A percentile compares a stretch with the other conserved stretches of the same genome.
Conservation (phyloP, 2,113 vertebrate species). For the Scolopax mira region DNA sequence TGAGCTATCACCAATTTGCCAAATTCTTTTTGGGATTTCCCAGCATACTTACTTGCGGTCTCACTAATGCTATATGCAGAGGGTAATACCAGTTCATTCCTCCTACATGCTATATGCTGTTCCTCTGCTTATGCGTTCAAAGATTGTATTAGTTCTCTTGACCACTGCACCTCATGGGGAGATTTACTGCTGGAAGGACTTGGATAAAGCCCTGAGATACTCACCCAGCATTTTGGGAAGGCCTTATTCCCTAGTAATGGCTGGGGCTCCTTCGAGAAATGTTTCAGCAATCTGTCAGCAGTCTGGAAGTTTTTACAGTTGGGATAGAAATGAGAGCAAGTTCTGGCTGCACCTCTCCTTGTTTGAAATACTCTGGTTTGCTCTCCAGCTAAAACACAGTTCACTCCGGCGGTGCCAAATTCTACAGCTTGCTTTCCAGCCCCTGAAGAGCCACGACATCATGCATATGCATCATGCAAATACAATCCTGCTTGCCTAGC, state of each 20-base stretch:
- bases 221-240: neutral
- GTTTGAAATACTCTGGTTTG: neutral
- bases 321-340: neutral
- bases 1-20: neutral
- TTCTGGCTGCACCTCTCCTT: neutral
- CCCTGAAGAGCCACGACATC: neutral
- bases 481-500: neutral
- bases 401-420: neutral
- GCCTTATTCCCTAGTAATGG: neutral
- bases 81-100: neutral
- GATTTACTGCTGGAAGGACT: constrained; percentile 11
- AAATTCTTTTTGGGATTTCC: constrained; percentile 13
- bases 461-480: neutral
- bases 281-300: neutral
- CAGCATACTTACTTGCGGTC: neutral
- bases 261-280: neutral
- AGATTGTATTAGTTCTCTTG: neutral
- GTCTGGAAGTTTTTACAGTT: constrained; percentile 13
- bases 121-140: neutral
- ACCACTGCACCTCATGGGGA: neutral
- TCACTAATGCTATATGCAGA: constrained; percentile 15
- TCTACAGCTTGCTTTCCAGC: neutral
- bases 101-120: neutral
- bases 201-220: neutral
- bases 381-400: constrained; percentile 1